A percentile compares a stretch with the other conserved stretches of the same genome.
These are phyloP conservation scores for Enteromius paludinosus DNA, from an alignment of 2,797 vertebrate genomes.

Conservation along the genomic window DNA sequence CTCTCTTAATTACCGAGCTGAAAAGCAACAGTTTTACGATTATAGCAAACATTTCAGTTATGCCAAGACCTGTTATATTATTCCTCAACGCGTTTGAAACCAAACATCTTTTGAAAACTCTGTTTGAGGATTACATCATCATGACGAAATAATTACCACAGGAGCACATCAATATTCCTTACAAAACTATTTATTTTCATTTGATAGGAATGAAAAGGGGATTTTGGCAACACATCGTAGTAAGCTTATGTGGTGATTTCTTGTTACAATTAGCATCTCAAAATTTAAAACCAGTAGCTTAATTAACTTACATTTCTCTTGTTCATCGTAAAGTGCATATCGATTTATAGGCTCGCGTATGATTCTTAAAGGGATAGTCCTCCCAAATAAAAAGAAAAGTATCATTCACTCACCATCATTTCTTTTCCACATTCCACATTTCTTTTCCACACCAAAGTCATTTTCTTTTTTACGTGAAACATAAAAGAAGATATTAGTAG, in stretches of 20 bases:
- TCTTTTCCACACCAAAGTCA: too few species aligned
- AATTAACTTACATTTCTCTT: neutral
- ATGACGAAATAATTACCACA: neutral
- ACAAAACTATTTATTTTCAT: neutral
- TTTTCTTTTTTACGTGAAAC: neutral
- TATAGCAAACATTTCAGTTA: slow-evolving; percentile 55
- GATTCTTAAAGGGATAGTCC: neutral
- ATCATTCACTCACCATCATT: neutral
- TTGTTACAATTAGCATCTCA: neutral
- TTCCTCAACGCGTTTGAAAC: neutral
- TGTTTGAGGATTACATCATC: slow-evolving; percentile 6
- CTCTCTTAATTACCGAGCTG: slow-evolving; percentile 49
- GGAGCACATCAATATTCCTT: neutral
- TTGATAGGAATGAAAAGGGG: neutral
- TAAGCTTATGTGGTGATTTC: neutral
- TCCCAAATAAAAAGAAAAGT: neutral
- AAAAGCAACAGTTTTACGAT: slow-evolving; percentile 58
- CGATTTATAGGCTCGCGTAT: neutral
- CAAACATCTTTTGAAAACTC: slow-evolving; percentile 14
- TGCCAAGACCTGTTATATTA: neutral
- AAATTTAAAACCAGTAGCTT: neutral
- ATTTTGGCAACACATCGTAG: neutral
- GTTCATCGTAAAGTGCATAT: neutral
- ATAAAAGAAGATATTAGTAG: neutral
- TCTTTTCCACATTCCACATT: neutral